Percentiles rank a stretch among this genome's conserved stretches.
phyloP scores from a whole-genome alignment of 1,140 invertebrate genomes.

The Littorina saxatilis region DNA sequence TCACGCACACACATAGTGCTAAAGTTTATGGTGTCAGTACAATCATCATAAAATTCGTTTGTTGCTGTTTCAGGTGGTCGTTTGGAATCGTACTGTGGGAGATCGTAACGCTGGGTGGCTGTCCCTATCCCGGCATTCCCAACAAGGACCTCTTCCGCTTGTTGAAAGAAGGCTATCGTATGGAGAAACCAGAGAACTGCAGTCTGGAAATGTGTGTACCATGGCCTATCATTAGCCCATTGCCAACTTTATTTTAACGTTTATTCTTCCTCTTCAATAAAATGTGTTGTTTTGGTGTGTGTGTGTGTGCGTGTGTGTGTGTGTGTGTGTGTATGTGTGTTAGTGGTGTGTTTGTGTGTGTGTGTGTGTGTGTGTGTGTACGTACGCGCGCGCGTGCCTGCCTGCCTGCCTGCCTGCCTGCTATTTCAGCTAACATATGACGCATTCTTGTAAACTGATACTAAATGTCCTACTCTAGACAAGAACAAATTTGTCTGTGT shows the following conservation, averaged over 20 bases:
- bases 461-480: no score
- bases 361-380: background rate
- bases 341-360: background rate
- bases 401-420: no score
- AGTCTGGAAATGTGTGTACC: slow-evolving; percentile 61
- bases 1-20: no score
- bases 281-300: background rate
- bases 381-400: background rate
- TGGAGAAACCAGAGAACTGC: slow-evolving; percentile 82
- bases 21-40: no score
- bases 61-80: slow-evolving; percentile 73
- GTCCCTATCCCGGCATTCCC: slow-evolving; percentile 76
- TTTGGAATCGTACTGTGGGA: slow-evolving; percentile 79
- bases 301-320: background rate
- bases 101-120: slow-evolving; percentile 78
- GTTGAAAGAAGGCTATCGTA: slow-evolving; percentile 90
- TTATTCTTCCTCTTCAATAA: no score
- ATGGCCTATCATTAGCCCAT: no score
- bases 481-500: no score
- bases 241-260: no score
- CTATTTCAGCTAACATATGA: no score
- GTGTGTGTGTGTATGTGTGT: slow-evolving; percentile 13
- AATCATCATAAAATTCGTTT: no score
- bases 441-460: no score
- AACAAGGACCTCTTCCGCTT: slow-evolving; percentile 89